phyloP scores from a whole-genome alignment of 2,113 vertebrate genomes.

The Hyaena hyaena region DNA sequence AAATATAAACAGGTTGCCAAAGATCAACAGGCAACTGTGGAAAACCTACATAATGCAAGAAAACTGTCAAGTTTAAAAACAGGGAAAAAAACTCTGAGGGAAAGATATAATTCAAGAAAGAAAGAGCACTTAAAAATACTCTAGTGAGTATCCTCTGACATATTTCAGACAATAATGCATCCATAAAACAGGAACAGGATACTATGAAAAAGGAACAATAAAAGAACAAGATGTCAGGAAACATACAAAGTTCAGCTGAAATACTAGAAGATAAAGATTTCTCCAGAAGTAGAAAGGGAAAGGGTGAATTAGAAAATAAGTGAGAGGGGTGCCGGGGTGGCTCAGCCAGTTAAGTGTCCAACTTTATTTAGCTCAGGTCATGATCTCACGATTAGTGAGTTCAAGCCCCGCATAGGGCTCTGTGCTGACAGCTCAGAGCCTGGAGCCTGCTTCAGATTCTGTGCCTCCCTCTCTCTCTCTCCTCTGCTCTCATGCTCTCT shows the following conservation, averaged over 20 bases:
- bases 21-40: neutral
- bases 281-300: neutral
- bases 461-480: no score
- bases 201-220: neutral
- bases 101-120: neutral
- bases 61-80: neutral
- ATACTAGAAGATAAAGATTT: neutral
- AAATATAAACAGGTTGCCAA: neutral
- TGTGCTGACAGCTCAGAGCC: no score
- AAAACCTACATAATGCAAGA: neutral
- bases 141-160: neutral
- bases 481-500: no score
- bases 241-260: neutral
- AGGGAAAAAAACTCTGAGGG: neutral
- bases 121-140: constrained; percentile 7
- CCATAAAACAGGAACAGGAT: neutral
- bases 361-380: no score
- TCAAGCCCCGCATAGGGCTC: no score
- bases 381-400: no score
- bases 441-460: no score
- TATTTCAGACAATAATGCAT: neutral
- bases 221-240: neutral
- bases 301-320: neutral
- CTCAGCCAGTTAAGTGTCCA: no score
- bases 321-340: neutral